These are phyloP conservation scores for Endomychus coccineus DNA, from an alignment of 2,888 invertebrate species.

Conservation along the genomic window DNA sequence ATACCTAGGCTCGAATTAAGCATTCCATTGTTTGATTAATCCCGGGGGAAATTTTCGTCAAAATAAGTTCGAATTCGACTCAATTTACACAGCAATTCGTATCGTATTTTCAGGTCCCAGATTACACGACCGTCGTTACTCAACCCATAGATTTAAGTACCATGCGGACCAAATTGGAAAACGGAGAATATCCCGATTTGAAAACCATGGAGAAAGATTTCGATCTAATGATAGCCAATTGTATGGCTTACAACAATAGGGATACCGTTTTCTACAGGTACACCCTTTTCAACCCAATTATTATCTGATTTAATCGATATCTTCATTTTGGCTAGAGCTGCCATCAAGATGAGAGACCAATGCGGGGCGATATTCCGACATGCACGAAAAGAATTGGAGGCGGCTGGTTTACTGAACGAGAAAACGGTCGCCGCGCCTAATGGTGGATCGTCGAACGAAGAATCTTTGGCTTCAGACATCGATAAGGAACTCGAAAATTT, in stretches of 20 bases:
- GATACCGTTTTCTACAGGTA: slow-evolving; percentile 87
- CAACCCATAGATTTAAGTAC: slow-evolving; percentile 86
- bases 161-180: slow-evolving; percentile 72
- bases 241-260: slow-evolving; percentile 89
- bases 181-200: slow-evolving; percentile 60
- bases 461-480: slow-evolving; percentile 47
- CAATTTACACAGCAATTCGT: too few species aligned
- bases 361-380: slow-evolving; percentile 73
- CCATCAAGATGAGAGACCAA: slow-evolving; percentile 82
- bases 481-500: slow-evolving; percentile 48
- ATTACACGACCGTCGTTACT: slow-evolving; percentile 78
- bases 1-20: too few species aligned
- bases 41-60: too few species aligned
- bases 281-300: slow-evolving; percentile 12
- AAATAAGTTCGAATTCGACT: too few species aligned
- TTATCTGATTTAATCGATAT: too few species aligned
- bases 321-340: too few species aligned
- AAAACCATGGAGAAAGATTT: slow-evolving; percentile 84
- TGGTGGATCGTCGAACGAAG: slow-evolving; percentile 40
- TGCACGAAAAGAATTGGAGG: slow-evolving; percentile 65
- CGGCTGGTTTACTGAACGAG: slow-evolving; percentile 49
- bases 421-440: slow-evolving; percentile 41
- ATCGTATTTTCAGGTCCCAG: slow-evolving; percentile 64
- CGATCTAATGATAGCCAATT: slow-evolving; percentile 92
- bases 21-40: too few species aligned